Conservation (phyloP, 2,797 vertebrate genomes). For the Mus caroli region DNA sequence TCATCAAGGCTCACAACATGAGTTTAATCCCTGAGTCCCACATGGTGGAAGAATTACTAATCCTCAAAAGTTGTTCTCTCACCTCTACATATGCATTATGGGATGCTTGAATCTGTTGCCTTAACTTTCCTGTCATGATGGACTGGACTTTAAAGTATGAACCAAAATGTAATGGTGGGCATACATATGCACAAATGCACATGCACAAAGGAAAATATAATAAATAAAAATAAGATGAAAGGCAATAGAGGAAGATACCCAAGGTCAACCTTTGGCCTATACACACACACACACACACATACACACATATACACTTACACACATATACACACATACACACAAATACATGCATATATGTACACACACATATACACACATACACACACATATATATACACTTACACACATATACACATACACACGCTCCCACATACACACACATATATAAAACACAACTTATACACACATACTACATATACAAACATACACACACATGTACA, state of each 20-base stretch:
- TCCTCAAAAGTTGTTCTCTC: not conserved
- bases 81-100: not conserved
- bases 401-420: no score
- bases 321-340: rapidly evolving
- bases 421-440: no score
- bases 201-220: not conserved
- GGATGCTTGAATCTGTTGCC: not conserved
- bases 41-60: not conserved
- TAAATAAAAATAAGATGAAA: not conserved
- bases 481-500: no score
- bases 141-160: not conserved
- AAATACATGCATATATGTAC: not conserved
- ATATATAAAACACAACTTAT: no score
- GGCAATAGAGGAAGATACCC: not conserved
- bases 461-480: no score
- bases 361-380: no score
- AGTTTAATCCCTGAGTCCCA: not conserved
- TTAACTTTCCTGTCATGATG: not conserved
- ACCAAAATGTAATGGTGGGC: not conserved
- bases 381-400: no score
- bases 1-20: no score
- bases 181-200: not conserved
- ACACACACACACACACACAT: not conserved
- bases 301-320: not conserved
- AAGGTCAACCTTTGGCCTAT: not conserved